These are phyloP conservation scores for Camelus dromedarius DNA, from an alignment of 2,113 vertebrate genomes.

Conservation along the genomic window DNA sequence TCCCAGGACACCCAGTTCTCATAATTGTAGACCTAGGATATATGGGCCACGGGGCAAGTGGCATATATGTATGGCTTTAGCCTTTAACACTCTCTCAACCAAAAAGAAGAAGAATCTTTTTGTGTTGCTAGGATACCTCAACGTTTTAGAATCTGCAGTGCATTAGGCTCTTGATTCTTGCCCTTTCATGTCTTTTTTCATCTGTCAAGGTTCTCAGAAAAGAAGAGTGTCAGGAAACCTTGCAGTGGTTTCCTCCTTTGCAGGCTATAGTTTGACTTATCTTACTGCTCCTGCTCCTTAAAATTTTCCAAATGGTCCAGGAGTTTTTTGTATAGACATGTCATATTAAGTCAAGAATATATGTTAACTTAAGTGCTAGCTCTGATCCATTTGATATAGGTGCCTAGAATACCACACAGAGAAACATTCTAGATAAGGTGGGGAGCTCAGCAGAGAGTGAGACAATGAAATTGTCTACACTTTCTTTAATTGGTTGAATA, in stretches of 20 bases:
- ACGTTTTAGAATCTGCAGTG: not conserved
- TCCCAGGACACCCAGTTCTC: not conserved
- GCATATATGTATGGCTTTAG: not conserved
- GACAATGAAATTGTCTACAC: not conserved
- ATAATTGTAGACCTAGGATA: not conserved
- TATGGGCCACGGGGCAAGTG: not conserved
- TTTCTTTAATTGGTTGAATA: not conserved
- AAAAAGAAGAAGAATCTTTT: not conserved
- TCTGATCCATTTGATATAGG: not conserved
- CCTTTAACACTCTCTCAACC: not conserved
- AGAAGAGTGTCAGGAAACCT: not conserved
- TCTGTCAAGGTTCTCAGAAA: not conserved
- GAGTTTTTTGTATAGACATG: not conserved
- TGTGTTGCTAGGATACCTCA: constrained; percentile 45
- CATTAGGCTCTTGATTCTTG: not conserved
- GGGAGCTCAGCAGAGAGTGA: not conserved
- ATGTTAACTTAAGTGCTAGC: not conserved
- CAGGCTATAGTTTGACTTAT: not conserved
- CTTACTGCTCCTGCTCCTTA: not conserved
- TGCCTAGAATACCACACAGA: not conserved
- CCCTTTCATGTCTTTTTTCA: not conserved
- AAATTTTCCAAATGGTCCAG: not conserved
- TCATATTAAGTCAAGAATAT: not conserved
- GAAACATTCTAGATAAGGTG: not conserved
- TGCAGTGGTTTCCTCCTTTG: not conserved